Evolutionary conservation across 2,113 vertebrate genomes (phyloP), one percentile per base, ranked within the genome.

Genomic region (Oxygymnocypris stewartii): DNA sequence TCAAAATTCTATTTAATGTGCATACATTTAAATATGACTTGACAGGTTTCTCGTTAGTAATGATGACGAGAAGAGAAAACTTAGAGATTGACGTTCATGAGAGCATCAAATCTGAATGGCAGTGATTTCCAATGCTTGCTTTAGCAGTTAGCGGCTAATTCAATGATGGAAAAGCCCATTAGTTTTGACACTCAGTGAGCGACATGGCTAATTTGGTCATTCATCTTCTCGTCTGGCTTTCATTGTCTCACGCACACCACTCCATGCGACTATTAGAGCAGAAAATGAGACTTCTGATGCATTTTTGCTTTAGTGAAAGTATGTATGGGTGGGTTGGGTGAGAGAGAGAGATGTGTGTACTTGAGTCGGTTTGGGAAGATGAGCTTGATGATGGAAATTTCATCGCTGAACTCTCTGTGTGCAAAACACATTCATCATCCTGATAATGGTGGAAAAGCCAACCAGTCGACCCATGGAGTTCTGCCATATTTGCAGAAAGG

Each of bases 361-460:
- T 54, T 51, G 71, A 23, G 44, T 76, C 9, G 28, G 47, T 42
- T 74, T n/a, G 44, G 74, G 87, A 88, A 89, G 85, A 87, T 89
- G 28, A 84, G 75, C 74, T 75, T 51, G 86, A 35, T 84, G 54
- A 84, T 89, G 88, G 87, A 90, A 86, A 91, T 82, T 74, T 57
- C 87, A 86, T 88, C 77, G 85, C 40, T 63, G 78, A 87, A 75
- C 76, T 69, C 18, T 81, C 65, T 37, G 59, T 49, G 71, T 89
- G 86, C 89, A 91, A 92, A 93, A 90, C 85, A 89, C 88, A 92
- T 89, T 86, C 84, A 88, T 91, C 89, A 92, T 84, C 80, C 79
- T 74, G 84, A 47, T 91, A 87, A 87, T 40, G 37, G 44, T 20
- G 44, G 31, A 67, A 85, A 37, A 81, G 47, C 84, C 79, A 84